phyloP scores from a whole-genome alignment of 2,113 vertebrate genomes.

The Camelus bactrianus region DNA sequence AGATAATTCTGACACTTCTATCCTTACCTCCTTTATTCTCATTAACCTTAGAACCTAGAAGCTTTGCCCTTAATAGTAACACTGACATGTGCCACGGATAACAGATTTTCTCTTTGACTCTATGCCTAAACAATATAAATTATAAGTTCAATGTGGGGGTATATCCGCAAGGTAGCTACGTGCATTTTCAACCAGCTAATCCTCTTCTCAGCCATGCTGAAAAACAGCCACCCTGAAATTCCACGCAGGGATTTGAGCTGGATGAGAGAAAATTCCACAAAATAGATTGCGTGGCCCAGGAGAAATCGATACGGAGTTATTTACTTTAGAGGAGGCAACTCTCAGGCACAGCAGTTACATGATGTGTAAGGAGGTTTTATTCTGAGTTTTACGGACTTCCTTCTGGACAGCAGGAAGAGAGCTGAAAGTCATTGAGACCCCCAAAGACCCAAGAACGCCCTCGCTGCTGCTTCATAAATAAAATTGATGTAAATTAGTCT shows the following conservation, averaged over 20 bases:
- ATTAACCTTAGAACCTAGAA: slow-evolving; percentile 53
- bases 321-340: not conserved
- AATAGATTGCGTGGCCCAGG: not conserved
- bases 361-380: slow-evolving; percentile 54
- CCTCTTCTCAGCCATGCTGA: not conserved
- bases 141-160: not conserved
- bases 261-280: slow-evolving; percentile 66
- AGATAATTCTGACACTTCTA: slow-evolving; percentile 32
- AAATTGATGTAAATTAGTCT: not conserved
- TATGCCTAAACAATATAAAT: not conserved
- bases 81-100: slow-evolving; percentile 11
- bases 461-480: not conserved
- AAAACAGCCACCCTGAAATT: slow-evolving; percentile 61
- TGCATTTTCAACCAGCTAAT: not conserved
- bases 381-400: not conserved
- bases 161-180: not conserved
- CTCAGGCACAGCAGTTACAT: not conserved
- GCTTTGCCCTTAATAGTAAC: slow-evolving; percentile 62
- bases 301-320: slow-evolving; percentile 70
- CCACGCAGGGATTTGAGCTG: not conserved
- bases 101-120: not conserved
- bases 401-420: slow-evolving; percentile 14
- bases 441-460: not conserved
- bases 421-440: not conserved
- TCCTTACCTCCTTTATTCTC: slow-evolving; percentile 56